Evolutionary conservation across 2,797 vertebrate species (phyloP).

Genomic region (Pogonophryne albipinna): DNA sequence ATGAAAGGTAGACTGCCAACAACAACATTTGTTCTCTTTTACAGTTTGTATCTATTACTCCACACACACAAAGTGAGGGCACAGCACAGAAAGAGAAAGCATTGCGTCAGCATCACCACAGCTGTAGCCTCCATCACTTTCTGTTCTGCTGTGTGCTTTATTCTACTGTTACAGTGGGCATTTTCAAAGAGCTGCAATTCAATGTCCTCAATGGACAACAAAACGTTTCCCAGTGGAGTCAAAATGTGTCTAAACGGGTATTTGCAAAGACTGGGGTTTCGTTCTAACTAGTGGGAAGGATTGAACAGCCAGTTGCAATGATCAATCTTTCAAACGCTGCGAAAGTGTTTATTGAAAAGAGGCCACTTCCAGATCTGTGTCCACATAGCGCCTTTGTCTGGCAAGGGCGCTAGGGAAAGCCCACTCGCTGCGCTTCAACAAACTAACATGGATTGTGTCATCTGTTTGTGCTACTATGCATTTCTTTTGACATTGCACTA

Average conservation of each 20-base stretch:
- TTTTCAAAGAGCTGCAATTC: constrained; percentile 1
- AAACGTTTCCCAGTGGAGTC: not conserved
- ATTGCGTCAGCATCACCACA: constrained; percentile 16
- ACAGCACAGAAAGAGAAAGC: constrained; percentile 19
- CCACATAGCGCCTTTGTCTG: too few species aligned
- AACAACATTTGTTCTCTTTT: constrained; percentile 20
- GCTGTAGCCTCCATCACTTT: constrained; percentile 25
- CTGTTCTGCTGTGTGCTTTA: constrained; percentile 2
- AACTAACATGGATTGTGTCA: too few species aligned
- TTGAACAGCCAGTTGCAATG: not conserved
- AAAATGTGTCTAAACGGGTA: not conserved
- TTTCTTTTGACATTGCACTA: too few species aligned
- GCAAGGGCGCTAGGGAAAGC: too few species aligned
- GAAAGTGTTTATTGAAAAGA: constrained; percentile 9
- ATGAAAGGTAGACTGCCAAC: constrained; percentile 46
- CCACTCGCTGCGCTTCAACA: too few species aligned
- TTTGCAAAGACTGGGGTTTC: not conserved
- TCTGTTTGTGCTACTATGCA: too few species aligned
- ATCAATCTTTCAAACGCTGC: constrained; percentile 10
- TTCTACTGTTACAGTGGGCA: not conserved
- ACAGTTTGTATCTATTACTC: constrained; percentile 10
- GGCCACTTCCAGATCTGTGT: constrained; percentile 12
- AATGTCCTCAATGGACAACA: not conserved
- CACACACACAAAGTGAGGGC: constrained; percentile 3
- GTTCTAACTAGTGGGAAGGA: not conserved